Conservation (phyloP, 1,140 invertebrate genomes). For the Drosophila bipectinata region DNA sequence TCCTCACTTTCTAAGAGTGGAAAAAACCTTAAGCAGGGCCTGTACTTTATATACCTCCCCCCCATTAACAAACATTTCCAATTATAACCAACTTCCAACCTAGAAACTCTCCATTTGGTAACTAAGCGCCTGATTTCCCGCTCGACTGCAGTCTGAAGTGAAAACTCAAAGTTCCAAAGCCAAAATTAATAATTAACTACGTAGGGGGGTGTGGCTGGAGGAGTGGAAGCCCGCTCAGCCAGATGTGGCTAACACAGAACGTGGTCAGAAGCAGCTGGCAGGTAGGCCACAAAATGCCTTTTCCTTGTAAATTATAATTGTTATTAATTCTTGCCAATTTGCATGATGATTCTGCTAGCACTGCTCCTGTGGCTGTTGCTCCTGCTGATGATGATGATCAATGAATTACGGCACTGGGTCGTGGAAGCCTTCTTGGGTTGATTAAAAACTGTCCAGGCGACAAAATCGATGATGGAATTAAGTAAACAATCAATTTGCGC, state of each 20-base stretch:
- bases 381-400: constrained; percentile 42
- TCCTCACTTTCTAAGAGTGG: neutral
- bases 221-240: constrained; percentile 1
- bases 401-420: constrained; percentile 17
- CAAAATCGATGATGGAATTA: constrained; percentile 63
- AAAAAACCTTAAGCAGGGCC: neutral
- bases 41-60: neutral
- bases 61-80: constrained; percentile 30
- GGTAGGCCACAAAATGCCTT: constrained; percentile 41
- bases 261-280: neutral
- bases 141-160: constrained; percentile 25
- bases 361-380: neutral
- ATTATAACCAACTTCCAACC: constrained; percentile 12
- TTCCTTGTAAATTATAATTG: constrained; percentile 58
- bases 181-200: constrained; percentile 48
- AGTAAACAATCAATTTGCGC: constrained; percentile 59
- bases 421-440: constrained; percentile 23
- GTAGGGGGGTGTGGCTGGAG: neutral
- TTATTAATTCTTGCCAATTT: constrained; percentile 65
- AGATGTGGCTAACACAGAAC: constrained; percentile 35
- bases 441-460: constrained; percentile 61
- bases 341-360: constrained; percentile 19
- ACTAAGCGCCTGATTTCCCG: constrained; percentile 23
- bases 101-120: neutral
- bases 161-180: constrained; percentile 33